Evolutionary conservation across 2,113 vertebrate genomes (phyloP), one percentile per base, ranked within the genome.

Genomic region (Ellobius talpinus): DNA sequence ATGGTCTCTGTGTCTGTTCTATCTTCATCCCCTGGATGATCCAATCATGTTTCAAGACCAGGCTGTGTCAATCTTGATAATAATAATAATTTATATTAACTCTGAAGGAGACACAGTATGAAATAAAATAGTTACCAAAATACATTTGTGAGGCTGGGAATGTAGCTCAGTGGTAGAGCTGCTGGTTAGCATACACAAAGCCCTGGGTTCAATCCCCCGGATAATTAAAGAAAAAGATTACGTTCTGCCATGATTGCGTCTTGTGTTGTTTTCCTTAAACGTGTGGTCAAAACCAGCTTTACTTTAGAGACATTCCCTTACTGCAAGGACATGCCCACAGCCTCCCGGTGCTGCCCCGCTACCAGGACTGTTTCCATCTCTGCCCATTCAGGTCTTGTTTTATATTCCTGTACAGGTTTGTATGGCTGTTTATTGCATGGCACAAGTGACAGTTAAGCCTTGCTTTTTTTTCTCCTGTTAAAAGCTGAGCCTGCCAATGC

Each of bases 201-300:
- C 65, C 23, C 45, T 52, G 47, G 86, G 36, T 29, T 72, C 86
- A n/a, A 52, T 87, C 33, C 33, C 47, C 47, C 6, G 36, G 21
- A 72, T 36, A 2, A 23, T 7, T 4, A 73, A 73, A 72, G 47
- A 50, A 24, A 70, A 82, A 87, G 93, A 87, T 36, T 24, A 52
- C 89, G 12, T 73, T 91, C 74, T 84, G 36, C 79, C 65, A 45
- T 47, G 66, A 91, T 47, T 42, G 93, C 78, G 16, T n/a, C 70
- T 93, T 61, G 50, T 81, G 79, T 92, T 90, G 17, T 92, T 90
- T 94, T 96, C 85, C 73, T 95, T 90, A 89, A 96, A 89, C 76
- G 36, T 90, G 14, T 87, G 85, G 61, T 77, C 19, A 70, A 89
- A 79, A 94, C 31, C 68, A 72, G 84, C 74, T 95, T 92, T 29